A percentile compares a stretch with the other conserved stretches of the same genome.
These are phyloP conservation scores for Cephus runcator DNA, from an alignment of 2,888 invertebrate species.

Conservation along the genomic window DNA sequence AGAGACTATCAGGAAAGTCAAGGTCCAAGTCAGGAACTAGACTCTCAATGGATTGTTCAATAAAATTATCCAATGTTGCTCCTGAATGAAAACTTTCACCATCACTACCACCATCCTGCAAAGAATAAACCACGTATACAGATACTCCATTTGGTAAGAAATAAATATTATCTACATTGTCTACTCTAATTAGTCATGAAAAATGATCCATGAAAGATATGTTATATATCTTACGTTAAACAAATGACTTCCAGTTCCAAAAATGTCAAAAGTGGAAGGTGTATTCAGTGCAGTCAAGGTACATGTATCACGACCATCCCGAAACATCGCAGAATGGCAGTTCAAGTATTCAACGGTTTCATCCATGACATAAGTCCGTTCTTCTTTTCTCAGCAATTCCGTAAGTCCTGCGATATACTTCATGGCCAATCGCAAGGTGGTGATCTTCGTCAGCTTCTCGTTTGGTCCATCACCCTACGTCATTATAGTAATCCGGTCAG, in stretches of 20 bases:
- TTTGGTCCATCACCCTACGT: constrained; percentile 66
- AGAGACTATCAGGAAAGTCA: constrained; percentile 18
- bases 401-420: constrained; percentile 77
- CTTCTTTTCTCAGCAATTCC: constrained; percentile 14
- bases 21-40: constrained; percentile 17
- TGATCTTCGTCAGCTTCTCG: constrained; percentile 90
- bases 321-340: constrained; percentile 14
- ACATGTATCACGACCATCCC: constrained; percentile 13
- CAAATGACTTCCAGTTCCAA: background rate
- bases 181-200: background rate
- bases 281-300: constrained; percentile 14
- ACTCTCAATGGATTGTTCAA: constrained; percentile 15
- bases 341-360: constrained; percentile 12
- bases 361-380: constrained; percentile 12
- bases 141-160: background rate
- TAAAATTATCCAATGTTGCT: constrained; percentile 13
- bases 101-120: constrained; percentile 19
- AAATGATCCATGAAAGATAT: background rate
- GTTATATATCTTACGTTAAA: constrained; percentile 10
- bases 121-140: background rate
- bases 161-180: background rate
- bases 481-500: background rate
- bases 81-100: constrained; percentile 22
- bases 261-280: background rate
- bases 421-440: constrained; percentile 87